Conservation (phyloP, 2,888 invertebrate genomes). For the Apamea anceps region DNA sequence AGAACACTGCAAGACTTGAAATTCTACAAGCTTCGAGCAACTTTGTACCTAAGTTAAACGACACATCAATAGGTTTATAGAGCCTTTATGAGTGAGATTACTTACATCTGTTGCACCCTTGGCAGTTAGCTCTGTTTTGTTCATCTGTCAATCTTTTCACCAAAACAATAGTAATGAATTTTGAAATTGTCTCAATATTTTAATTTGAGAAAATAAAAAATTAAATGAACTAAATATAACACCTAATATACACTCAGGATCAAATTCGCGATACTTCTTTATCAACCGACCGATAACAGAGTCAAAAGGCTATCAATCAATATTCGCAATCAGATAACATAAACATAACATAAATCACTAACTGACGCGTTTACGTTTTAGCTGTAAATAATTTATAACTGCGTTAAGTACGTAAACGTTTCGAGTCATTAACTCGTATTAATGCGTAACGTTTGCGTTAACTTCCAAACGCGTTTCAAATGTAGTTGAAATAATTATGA, state of each 20-base stretch:
- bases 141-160: neutral
- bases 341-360: slow-evolving; percentile 42
- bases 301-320: slow-evolving; percentile 40
- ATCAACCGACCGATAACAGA: slow-evolving; percentile 35
- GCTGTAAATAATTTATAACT: slow-evolving; percentile 59
- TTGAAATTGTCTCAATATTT: neutral
- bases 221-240: neutral
- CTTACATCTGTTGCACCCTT: neutral
- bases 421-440: slow-evolving; percentile 59
- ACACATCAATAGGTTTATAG: neutral
- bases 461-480: slow-evolving; percentile 56
- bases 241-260: neutral
- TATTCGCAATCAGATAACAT: slow-evolving; percentile 30
- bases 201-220: neutral
- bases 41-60: neutral
- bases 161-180: neutral
- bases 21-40: neutral
- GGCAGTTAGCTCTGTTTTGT: neutral
- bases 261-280: slow-evolving; percentile 15
- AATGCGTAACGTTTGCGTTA: slow-evolving; percentile 58
- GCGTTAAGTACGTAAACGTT: slow-evolving; percentile 52
- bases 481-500: slow-evolving; percentile 67
- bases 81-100: neutral
- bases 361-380: slow-evolving; percentile 45
- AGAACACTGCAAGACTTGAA: neutral